Percentiles rank a stretch among this genome's conserved stretches.
Evolutionary conservation across 2,113 vertebrate genomes (phyloP).

Genomic region (Psophia crepitans): DNA sequence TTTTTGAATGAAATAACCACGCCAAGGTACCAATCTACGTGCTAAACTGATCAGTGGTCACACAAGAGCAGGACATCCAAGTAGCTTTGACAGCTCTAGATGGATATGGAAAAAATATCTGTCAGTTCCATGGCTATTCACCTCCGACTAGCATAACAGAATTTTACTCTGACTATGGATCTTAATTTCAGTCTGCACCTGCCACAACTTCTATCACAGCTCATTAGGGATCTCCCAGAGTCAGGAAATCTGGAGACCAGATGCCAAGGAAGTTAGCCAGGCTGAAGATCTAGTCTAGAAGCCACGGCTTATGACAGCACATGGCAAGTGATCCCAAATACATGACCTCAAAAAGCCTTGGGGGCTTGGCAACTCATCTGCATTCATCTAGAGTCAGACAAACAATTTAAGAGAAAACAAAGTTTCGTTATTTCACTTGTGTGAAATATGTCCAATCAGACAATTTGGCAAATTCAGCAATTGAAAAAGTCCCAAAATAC

Average conservation of each 20-base stretch:
- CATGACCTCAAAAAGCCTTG: neutral
- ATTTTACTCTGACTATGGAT: neutral
- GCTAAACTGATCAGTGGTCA: neutral
- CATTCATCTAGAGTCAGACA: neutral
- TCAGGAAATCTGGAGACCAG: slow-evolving; percentile 26
- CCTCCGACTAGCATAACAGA: neutral
- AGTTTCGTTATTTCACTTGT: neutral
- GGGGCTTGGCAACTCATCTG: neutral
- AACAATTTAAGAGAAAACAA: slow-evolving; percentile 10
- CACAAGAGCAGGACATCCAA: neutral
- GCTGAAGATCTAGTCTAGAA: slow-evolving; percentile 16
- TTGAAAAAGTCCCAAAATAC: neutral
- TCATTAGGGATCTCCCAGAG: slow-evolving; percentile 18
- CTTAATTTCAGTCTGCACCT: slow-evolving; percentile 32
- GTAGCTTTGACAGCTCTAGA: neutral
- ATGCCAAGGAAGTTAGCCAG: slow-evolving; percentile 7
- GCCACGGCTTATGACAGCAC: neutral
- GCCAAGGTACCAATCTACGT: neutral
- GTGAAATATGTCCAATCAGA: neutral
- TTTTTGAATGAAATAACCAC: neutral
- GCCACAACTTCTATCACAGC: slow-evolving; percentile 13
- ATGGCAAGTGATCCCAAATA: neutral
- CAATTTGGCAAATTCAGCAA: neutral
- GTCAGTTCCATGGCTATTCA: neutral
- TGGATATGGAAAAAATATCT: neutral